These are phyloP conservation scores for Scaptomyza polygonia DNA, from an alignment of 2,888 invertebrate genomes.

Conservation along the genomic window DNA sequence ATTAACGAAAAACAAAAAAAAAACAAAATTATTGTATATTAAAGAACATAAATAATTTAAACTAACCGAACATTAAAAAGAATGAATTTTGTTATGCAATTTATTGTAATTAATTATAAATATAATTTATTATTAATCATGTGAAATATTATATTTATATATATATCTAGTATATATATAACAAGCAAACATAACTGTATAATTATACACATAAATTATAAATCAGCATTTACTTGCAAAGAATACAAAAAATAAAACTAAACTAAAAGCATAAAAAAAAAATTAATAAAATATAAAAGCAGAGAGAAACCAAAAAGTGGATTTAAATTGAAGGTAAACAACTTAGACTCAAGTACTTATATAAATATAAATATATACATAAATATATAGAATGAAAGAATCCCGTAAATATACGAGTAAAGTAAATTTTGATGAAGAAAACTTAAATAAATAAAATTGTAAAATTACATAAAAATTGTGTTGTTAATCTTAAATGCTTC, in stretches of 20 bases:
- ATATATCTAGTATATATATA: conserved; percentile 33
- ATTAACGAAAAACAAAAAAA: conserved; percentile 8
- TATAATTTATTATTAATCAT: conserved; percentile 67
- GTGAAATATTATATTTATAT: conserved; percentile 45
- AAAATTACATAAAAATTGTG: conserved; percentile 36
- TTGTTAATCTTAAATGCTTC: not conserved
- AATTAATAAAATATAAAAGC: conserved; percentile 27
- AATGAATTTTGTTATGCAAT: conserved; percentile 72
- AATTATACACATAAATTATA: conserved; percentile 54
- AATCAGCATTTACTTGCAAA: conserved; percentile 60
- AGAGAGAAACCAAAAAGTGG: conserved; percentile 58
- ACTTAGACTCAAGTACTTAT: conserved; percentile 74
- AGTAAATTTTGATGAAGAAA: conserved; percentile 60
- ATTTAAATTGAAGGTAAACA: conserved; percentile 61
- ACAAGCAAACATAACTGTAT: conserved; percentile 48
- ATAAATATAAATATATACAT: conserved; percentile 38
- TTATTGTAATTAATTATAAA: conserved; percentile 79
- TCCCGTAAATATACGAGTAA: conserved; percentile 54
- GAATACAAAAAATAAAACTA: conserved; percentile 26
- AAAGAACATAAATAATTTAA: conserved; percentile 48
- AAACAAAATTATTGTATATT: conserved; percentile 41
- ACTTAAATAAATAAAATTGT: conserved; percentile 66
- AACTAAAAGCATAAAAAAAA: conserved; percentile 25
- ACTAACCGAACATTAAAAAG: conserved; percentile 40
- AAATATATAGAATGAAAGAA: conserved; percentile 46